A percentile compares a stretch with the other conserved stretches of the same genome.
Conservation (phyloP, 2,797 vertebrate species). For the Simalia tracyae region DNA sequence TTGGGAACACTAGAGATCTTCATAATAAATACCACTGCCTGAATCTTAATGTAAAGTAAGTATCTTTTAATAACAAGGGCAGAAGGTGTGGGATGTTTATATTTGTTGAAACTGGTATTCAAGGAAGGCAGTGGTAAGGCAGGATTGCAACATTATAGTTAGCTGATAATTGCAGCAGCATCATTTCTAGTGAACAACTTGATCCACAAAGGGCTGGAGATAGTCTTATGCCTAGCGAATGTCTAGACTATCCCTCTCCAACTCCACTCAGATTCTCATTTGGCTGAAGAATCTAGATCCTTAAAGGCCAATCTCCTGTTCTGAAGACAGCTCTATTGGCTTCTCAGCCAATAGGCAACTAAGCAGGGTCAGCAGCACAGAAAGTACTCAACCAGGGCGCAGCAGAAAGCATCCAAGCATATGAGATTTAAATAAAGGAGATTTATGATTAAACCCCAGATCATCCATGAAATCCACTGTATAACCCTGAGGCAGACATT, state of each 20-base stretch:
- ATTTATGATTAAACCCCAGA: not conserved
- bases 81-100: not conserved
- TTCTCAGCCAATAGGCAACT: not conserved
- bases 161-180: not conserved
- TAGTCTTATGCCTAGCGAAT: not conserved
- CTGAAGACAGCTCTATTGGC: not conserved
- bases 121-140: not conserved
- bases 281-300: not conserved
- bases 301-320: not conserved
- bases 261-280: not conserved
- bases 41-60: not conserved
- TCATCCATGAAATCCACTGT: not conserved
- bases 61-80: not conserved
- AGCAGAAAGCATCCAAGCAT: not conserved
- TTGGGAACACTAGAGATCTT: not conserved
- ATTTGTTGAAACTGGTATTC: not conserved
- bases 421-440: not conserved
- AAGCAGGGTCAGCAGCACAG: not conserved
- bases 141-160: not conserved
- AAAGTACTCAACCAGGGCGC: not conserved
- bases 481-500: not conserved
- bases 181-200: not conserved
- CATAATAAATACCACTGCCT: not conserved
- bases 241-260: not conserved
- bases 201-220: not conserved